Conservation (phyloP, 1,140 invertebrate species). For the Drosophila pandora region DNA sequence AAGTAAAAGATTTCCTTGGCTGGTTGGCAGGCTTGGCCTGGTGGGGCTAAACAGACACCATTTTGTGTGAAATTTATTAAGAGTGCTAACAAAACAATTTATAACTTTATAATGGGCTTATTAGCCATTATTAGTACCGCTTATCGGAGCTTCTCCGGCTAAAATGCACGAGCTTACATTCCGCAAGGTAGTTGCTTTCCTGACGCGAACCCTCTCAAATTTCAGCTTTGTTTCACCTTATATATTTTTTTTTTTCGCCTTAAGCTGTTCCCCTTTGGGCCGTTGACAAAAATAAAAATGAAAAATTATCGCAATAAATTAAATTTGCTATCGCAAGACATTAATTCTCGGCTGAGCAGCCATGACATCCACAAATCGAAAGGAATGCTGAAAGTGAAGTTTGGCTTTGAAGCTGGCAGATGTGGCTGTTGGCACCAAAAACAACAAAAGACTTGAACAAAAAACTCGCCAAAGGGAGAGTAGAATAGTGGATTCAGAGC, state of each 20-base stretch:
- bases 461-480: constrained; percentile 40
- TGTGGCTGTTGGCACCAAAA: constrained; percentile 51
- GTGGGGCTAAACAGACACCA: constrained; percentile 37
- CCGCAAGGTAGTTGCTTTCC: constrained; percentile 17
- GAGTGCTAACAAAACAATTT: constrained; percentile 82
- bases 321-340: constrained; percentile 80
- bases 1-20: constrained; percentile 27
- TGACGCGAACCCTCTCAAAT: constrained; percentile 17
- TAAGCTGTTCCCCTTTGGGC: constrained; percentile 39
- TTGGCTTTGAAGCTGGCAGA: constrained; percentile 9
- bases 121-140: constrained; percentile 82
- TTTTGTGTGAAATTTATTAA: constrained; percentile 77
- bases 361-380: constrained; percentile 54
- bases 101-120: constrained; percentile 81
- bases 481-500: constrained; percentile 17
- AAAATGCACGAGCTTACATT: constrained; percentile 31
- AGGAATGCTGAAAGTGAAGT: constrained; percentile 69
- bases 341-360: constrained; percentile 72
- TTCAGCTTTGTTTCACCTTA: constrained; percentile 10
- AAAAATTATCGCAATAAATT: constrained; percentile 82
- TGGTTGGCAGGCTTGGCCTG: too few species aligned
- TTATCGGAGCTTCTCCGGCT: constrained; percentile 65
- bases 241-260: constrained; percentile 7
- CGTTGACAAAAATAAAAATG: constrained; percentile 81
- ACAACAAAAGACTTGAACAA: constrained; percentile 67